Evolutionary conservation across 2,888 invertebrate genomes (phyloP).

Genomic region (Pseudococcus viburni): DNA sequence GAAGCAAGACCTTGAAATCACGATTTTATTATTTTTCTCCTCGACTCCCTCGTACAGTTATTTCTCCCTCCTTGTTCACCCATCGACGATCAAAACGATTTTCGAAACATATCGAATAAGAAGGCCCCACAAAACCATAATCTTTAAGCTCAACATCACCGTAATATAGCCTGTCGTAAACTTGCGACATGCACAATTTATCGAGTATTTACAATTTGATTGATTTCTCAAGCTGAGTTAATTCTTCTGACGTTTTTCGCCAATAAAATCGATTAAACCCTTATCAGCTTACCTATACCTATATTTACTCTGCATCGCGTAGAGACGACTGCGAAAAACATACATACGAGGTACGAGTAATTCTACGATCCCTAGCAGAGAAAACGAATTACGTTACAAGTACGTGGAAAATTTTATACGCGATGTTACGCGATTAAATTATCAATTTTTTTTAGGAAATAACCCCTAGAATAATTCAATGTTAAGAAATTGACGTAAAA

Average conservation of each 20-base stretch:
- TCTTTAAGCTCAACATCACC: not conserved
- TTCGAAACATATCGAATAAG: too few relatives aligned
- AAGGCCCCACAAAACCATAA: too few relatives aligned
- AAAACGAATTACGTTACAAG: not conserved
- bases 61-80: too few relatives aligned
- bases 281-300: constrained; percentile 12
- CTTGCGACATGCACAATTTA: not conserved
- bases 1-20: too few relatives aligned
- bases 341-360: not conserved
- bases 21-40: too few relatives aligned
- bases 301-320: not conserved
- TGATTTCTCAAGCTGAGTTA: constrained; percentile 3
- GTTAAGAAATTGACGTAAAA: constrained; percentile 1
- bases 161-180: not conserved
- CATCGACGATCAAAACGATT: too few relatives aligned
- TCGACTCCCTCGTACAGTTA: too few relatives aligned
- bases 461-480: constrained; percentile 25
- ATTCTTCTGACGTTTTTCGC: not conserved
- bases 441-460: constrained; percentile 9
- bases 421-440: not conserved
- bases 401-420: not conserved
- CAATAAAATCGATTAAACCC: not conserved
- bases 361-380: not conserved
- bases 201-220: not conserved
- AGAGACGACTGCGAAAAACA: not conserved